phyloP scores from a whole-genome alignment of 2,797 vertebrate genomes.

The Lepus oiostolus region DNA sequence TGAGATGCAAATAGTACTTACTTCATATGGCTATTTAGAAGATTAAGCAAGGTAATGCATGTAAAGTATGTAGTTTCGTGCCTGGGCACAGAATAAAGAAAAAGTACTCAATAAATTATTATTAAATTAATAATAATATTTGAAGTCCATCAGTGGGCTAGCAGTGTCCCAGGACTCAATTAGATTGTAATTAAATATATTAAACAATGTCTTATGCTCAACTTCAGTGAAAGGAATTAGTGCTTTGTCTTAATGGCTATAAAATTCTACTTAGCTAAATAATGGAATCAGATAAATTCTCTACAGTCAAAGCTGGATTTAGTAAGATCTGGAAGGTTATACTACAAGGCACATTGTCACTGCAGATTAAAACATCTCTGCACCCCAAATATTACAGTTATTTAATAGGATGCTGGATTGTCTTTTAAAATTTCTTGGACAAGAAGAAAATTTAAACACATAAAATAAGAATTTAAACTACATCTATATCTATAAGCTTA shows the following conservation, averaged over 20 bases:
- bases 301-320: conserved; percentile 69
- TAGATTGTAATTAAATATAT: conserved; percentile 80
- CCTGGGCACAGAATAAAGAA: conserved; percentile 49
- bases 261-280: conserved; percentile 80
- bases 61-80: conserved; percentile 60
- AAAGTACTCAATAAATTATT: conserved; percentile 75
- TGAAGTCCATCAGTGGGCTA: conserved; percentile 77
- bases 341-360: conserved; percentile 35
- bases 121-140: conserved; percentile 80
- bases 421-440: conserved; percentile 71
- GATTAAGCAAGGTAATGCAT: conserved; percentile 68
- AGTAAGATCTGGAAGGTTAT: conserved; percentile 65
- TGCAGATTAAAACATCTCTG: conserved; percentile 44
- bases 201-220: conserved; percentile 75
- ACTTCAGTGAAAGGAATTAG: conserved; percentile 77
- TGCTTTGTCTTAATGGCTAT: conserved; percentile 80
- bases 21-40: conserved; percentile 55
- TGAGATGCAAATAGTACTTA: conserved; percentile 53
- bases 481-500: conserved; percentile 59
- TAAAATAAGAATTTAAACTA: conserved; percentile 49
- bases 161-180: conserved; percentile 71
- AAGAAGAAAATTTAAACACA: conserved; percentile 62
- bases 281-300: conserved; percentile 77
- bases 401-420: conserved; percentile 37
- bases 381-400: not conserved